Base-by-base conservation (phyloP, 2,797 vertebrate species). In the Delichon dasypus region DNA sequence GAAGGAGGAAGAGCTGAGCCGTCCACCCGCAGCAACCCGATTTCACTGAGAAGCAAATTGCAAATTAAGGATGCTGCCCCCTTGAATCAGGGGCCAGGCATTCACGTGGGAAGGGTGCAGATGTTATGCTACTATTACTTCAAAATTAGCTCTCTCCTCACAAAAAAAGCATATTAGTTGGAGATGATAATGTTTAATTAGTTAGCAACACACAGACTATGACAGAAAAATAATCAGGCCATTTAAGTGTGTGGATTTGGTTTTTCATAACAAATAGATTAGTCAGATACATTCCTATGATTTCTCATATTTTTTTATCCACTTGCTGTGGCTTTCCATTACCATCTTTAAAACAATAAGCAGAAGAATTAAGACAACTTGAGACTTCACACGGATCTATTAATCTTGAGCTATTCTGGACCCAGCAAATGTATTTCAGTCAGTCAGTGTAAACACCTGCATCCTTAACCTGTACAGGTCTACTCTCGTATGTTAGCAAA, bases 21-120 rank as follows among this genome's bases (percentile, higher is more conserved):
- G 1, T 18, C 16, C 2, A 1, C 19, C 29, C 0, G 0, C 50
- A 58, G 47, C 47, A 82, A 27, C 30, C 4, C 0, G 0, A 20
- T 3, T 1, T 34, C 2, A 4, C 1, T 5, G 57, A 66, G 38
- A 22, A 89, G 50, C 32, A 53, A 72, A 38, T 0, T 44, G 34
- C 40, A 51, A 79, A 34, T 25, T 38, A 23, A 55, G 2, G 7
- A 29, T 8, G 38, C 25, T 85, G 61, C 12, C 38, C 72, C 38
- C 32, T 29, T 13, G 23, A 10, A 26, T 54, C 16, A 1, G 13
- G 2, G 1, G 15, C 48, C 57, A 72, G 45, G 47, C 22, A 45
- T 1, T 1, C 32, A 16, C 61, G 7, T 3, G 1, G 20, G 34
- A 71, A 73, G 40, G 61, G 61, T 53, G 71, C 32, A 61, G 42